These are phyloP conservation scores for Euwallacea similis DNA, from an alignment of 1,140 invertebrate genomes.

Conservation along the genomic window DNA sequence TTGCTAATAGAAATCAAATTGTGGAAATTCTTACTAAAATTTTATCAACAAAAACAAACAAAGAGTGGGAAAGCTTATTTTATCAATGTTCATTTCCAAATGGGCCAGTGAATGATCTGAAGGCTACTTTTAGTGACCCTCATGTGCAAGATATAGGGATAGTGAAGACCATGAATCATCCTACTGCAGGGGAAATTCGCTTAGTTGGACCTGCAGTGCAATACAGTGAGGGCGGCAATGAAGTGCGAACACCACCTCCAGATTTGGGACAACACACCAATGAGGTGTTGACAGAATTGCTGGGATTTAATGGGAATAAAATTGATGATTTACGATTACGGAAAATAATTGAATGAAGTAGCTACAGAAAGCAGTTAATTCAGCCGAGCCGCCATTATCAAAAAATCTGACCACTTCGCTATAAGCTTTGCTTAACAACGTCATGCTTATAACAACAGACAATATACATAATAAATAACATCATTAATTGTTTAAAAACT, in stretches of 20 bases:
- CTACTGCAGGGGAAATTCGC: slow-evolving; percentile 70
- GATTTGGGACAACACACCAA: slow-evolving; percentile 84
- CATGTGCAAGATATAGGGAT: slow-evolving; percentile 77
- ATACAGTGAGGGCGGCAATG: slow-evolving; percentile 73
- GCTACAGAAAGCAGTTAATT: background rate
- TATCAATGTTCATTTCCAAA: slow-evolving; percentile 78
- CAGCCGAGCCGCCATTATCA: background rate
- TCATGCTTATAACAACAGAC: too few relatives aligned
- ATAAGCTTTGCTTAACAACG: too few relatives aligned
- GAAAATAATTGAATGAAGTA: slow-evolving; percentile 55
- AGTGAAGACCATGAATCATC: slow-evolving; percentile 77
- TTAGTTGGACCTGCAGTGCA: slow-evolving; percentile 85
- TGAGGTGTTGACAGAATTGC: slow-evolving; percentile 69
- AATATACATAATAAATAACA: background rate
- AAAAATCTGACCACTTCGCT: too few relatives aligned
- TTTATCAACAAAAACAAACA: slow-evolving; percentile 69
- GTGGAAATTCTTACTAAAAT: slow-evolving; percentile 64
- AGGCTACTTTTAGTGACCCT: slow-evolving; percentile 84
- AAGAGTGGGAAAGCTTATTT: slow-evolving; percentile 77
- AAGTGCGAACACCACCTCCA: slow-evolving; percentile 76
- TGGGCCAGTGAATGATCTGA: slow-evolving; percentile 86
- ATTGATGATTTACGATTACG: slow-evolving; percentile 61
- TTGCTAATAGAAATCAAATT: slow-evolving; percentile 74
- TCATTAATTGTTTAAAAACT: slow-evolving; percentile 6
- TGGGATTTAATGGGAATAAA: slow-evolving; percentile 67